Conservation (phyloP, 2,113 vertebrate genomes). For the Eulemur macaco region DNA sequence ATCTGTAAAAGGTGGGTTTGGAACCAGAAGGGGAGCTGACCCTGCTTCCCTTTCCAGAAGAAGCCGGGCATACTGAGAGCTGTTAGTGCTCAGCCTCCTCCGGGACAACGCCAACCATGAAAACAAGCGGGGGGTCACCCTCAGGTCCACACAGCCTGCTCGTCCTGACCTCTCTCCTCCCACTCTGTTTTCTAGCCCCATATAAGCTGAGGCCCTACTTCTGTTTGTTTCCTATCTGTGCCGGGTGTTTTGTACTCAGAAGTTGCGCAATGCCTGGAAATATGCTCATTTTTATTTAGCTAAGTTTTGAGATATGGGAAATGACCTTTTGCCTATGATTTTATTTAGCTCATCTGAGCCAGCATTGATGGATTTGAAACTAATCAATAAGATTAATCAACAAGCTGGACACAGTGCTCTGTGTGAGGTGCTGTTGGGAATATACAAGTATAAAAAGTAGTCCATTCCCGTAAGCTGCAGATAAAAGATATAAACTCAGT, state of each 20-base stretch:
- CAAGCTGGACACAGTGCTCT: not conserved
- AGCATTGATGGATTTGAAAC: not conserved
- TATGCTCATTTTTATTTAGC: not conserved
- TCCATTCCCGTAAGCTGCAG: not conserved
- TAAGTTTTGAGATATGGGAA: not conserved
- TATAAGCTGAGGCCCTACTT: not conserved
- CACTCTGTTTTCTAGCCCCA: not conserved
- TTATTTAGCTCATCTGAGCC: not conserved
- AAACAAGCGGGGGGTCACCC: not conserved
- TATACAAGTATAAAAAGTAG: not conserved
- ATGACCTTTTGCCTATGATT: not conserved
- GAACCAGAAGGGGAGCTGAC: not conserved
- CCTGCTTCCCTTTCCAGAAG: not conserved
- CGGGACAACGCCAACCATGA: too few relatives aligned
- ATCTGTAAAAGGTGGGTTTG: not conserved
- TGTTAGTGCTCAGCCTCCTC: not conserved
- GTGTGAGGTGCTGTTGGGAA: not conserved
- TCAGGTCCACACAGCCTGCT: not conserved
- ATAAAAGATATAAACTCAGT: not conserved
- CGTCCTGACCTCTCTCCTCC: not conserved
- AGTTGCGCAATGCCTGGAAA: constrained; percentile 13
- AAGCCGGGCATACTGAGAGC: not conserved
- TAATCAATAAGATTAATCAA: not conserved
- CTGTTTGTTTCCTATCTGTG: constrained; percentile 39
- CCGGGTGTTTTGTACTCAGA: not conserved